Base-by-base conservation (phyloP, 1,140 invertebrate species). In the Drosophila albomicans region DNA sequence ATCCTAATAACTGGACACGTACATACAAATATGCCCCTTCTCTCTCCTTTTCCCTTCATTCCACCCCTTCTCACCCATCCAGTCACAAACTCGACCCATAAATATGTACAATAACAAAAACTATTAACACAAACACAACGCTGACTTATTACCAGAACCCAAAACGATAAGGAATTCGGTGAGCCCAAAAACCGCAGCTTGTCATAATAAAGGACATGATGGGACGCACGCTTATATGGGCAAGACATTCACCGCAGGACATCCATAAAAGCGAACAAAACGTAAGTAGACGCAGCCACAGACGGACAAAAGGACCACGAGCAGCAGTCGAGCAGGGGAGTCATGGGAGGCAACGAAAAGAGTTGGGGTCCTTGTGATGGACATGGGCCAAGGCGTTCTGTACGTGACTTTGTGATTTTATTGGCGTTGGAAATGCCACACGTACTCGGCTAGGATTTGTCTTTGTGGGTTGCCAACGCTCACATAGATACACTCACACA, bases 361-460 rank as follows among this genome's bases (percentile, higher is more conserved):
- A 61, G 56, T 69, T 63, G 59, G 15, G 57, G 57, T 48, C 43
- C 20, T 32, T 5, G 32, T 81, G 81, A 88, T 89, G 85, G 81
- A 89, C 81, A 89, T 46, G 71, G 78, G 75, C 63, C 64, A 65
- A 79, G 72, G 62, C 76, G 41, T 52, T 56, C 59, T 51, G 62
- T 76, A 89, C 85, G 85, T 89, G 85, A 89, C 85, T 89, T 89
- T 89, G 71, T 85, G 85, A 89, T 89, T 89, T 89, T 89, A 89
- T 89, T 82, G 74, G 81, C 78, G 86, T 69, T 78, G 78, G 68
- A 81, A 85, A 79, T 89, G 72, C 86, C 75, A 78, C 81, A 89
- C 78, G 85, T 89, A 85, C 70, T 64, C 75, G 58, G 52, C 56
- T 75, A 79, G 75, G 75, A 81, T 82, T 88, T 82, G 32, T 57